A percentile compares a stretch with the other conserved stretches of the same genome.
phyloP scores from a whole-genome alignment of 1,140 invertebrate species.

The Portunus trituberculatus region DNA sequence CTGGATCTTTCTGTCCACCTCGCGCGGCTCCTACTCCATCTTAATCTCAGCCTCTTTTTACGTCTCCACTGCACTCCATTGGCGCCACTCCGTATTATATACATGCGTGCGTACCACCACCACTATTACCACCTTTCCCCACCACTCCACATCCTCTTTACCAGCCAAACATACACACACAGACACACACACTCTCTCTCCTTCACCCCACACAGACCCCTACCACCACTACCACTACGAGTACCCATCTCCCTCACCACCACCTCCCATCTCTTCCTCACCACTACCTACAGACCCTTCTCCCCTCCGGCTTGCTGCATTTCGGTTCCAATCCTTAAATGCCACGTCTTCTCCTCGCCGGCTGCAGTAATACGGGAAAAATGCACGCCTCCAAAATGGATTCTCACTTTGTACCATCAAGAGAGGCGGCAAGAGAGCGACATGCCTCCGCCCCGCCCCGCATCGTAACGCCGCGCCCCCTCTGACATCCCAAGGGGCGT shows the following conservation, averaged over 20 bases:
- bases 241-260: not conserved
- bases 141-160: too few relatives aligned
- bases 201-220: not conserved
- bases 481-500: not conserved
- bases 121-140: too few relatives aligned
- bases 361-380: not conserved
- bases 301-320: not conserved
- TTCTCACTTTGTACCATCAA: slow-evolving; percentile 25
- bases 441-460: too few relatives aligned
- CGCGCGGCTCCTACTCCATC: too few relatives aligned
- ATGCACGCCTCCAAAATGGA: slow-evolving; percentile 31
- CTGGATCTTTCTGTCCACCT: too few relatives aligned
- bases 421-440: too few relatives aligned
- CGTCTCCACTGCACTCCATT: too few relatives aligned
- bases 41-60: too few relatives aligned
- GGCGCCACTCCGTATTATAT: too few relatives aligned
- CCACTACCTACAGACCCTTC: not conserved
- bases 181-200: not conserved
- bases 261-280: not conserved
- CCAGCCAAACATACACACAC: not conserved
- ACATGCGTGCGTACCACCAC: too few relatives aligned
- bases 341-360: not conserved
- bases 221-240: not conserved
- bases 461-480: not conserved
- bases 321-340: slow-evolving; percentile 26